phyloP scores from a whole-genome alignment of 2,888 invertebrate species.

The Spialia ferax region DNA sequence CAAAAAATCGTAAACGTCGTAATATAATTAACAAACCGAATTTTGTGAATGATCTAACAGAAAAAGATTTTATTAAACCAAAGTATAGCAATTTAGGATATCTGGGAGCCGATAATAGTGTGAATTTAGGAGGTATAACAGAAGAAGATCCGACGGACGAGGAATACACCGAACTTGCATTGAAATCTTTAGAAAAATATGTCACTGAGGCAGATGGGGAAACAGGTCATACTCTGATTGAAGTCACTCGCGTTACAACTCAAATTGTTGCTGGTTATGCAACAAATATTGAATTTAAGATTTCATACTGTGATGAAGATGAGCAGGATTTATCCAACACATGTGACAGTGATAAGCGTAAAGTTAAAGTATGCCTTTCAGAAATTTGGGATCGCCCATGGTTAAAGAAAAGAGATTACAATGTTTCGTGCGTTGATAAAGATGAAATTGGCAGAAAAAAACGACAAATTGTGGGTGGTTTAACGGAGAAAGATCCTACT shows the following conservation, averaged over 20 bases:
- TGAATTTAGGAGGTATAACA: too few relatives aligned
- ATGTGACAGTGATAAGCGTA: not conserved
- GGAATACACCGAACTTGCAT: too few relatives aligned
- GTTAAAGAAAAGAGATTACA: not conserved
- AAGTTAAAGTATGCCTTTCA: not conserved
- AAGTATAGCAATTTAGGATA: too few relatives aligned
- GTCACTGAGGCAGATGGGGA: not conserved
- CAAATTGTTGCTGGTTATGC: slow-evolving; percentile 7
- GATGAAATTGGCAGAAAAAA: slow-evolving; percentile 51
- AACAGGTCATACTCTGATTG: not conserved
- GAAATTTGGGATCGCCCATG: slow-evolving; percentile 1
- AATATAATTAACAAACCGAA: slow-evolving; percentile 62
- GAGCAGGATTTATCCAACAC: not conserved
- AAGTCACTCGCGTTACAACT: not conserved
- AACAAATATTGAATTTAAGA: slow-evolving; percentile 3
- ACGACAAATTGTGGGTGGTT: slow-evolving; percentile 9
- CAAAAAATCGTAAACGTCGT: slow-evolving; percentile 61
- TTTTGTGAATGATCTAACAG: too few relatives aligned
- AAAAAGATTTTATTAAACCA: too few relatives aligned
- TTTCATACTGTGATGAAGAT: not conserved
- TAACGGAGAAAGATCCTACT: slow-evolving; percentile 45
- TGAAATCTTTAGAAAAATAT: slow-evolving; percentile 45
- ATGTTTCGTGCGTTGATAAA: slow-evolving; percentile 78
- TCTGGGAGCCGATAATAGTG: too few relatives aligned
- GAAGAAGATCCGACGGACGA: too few relatives aligned